phyloP scores from a whole-genome alignment of 35 echinoderm and acorn worm species.

The Holothuria glaberrima region DNA sequence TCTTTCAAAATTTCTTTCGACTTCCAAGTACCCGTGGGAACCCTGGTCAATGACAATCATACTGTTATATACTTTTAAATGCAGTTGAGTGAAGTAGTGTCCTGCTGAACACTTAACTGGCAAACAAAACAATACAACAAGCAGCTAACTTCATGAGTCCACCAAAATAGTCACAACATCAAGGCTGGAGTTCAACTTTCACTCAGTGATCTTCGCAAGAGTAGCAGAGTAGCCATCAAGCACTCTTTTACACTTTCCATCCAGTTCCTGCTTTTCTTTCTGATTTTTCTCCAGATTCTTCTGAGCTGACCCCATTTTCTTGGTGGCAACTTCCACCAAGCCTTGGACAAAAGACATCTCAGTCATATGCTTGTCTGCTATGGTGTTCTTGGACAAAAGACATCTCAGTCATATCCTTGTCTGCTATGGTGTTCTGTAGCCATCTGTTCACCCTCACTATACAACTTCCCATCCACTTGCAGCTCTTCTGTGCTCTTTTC shows the following conservation, averaged over 20 bases:
- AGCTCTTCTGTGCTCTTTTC: conserved; percentile 38
- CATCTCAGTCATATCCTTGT: no score
- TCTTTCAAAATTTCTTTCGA: not conserved
- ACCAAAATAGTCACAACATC: no score
- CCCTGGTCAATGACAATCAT: no score
- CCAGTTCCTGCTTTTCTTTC: no score
- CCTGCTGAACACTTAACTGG: no score
- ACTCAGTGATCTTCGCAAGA: conserved; percentile 37
- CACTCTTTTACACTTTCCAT: no score
- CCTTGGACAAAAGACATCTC: conserved; percentile 43
- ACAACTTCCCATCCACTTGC: conserved; percentile 36
- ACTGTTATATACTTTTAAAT: no score
- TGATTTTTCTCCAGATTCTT: conserved; percentile 27
- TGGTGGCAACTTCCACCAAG: conserved; percentile 47
- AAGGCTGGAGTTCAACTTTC: conserved; percentile 7
- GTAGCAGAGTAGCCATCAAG: no score
- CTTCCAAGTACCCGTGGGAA: no score
- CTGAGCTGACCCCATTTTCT: conserved; percentile 41
- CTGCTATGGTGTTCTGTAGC: conserved; percentile 41
- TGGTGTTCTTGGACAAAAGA: no score
- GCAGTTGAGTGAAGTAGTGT: conserved; percentile 6
- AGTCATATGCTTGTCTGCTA: conserved; percentile 21
- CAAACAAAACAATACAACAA: no score
- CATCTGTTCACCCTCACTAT: conserved; percentile 56
- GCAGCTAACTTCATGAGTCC: no score